Percentiles rank a stretch among this genome's conserved stretches.
These are phyloP conservation scores for Diploscapter pachys DNA, from an alignment of 1,140 invertebrate genomes.

Conservation along the genomic window DNA sequence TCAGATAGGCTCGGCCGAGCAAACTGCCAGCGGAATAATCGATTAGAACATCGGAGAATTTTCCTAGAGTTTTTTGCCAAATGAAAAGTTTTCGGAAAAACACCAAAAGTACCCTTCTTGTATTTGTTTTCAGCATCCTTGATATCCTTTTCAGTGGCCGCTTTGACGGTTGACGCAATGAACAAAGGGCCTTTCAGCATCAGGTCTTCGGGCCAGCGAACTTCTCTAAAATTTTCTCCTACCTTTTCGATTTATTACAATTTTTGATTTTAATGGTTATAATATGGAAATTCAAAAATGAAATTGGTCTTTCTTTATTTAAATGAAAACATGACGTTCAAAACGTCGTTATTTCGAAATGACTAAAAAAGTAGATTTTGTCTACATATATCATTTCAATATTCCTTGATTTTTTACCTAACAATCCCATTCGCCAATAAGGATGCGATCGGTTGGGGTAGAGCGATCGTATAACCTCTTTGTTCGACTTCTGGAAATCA, in stretches of 20 bases:
- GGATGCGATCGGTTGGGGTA: too few species aligned
- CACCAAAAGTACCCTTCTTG: neutral
- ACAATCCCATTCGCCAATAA: too few species aligned
- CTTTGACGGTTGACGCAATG: conserved; percentile 21
- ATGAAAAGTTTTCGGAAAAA: neutral
- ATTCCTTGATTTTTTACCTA: too few species aligned
- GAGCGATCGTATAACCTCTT: too few species aligned
- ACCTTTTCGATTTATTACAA: too few species aligned
- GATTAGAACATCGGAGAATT: neutral
- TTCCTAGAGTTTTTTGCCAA: neutral
- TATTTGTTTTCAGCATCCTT: conserved; percentile 12
- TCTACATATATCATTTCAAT: conserved; percentile 34
- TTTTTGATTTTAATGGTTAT: too few species aligned
- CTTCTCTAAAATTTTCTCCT: conserved; percentile 34
- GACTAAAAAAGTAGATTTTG: too few species aligned
- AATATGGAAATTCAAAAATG: too few species aligned
- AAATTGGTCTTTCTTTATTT: too few species aligned
- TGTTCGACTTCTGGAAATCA: too few species aligned
- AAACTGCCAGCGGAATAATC: conserved; percentile 21
- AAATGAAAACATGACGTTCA: too few species aligned
- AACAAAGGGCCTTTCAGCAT: conserved; percentile 40
- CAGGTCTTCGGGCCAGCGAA: conserved; percentile 34
- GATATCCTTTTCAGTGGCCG: conserved; percentile 8
- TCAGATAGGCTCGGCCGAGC: conserved; percentile 35
- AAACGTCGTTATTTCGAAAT: too few species aligned